Evolutionary conservation across 2,888 invertebrate species (phyloP).

Genomic region (Drosophila kuntzei): DNA sequence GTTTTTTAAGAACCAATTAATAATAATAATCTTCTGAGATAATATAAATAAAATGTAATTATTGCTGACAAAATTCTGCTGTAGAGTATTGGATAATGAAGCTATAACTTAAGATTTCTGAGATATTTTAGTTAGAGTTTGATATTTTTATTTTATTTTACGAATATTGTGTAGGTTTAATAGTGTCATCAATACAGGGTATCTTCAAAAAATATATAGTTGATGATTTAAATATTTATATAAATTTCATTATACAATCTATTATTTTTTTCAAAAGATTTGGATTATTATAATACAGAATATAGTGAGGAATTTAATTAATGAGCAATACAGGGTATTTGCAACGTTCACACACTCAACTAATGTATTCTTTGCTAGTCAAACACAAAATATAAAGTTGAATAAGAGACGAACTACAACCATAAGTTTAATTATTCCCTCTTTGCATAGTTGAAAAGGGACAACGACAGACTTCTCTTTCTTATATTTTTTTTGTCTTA

Average conservation of each 20-base stretch:
- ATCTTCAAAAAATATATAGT: not conserved
- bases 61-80: no score
- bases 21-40: no score
- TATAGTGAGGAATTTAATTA: no score
- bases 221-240: not conserved
- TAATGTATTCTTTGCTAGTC: no score
- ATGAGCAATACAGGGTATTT: not conserved
- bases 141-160: no score
- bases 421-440: not conserved
- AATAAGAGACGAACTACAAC: not conserved
- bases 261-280: not conserved
- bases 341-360: not conserved
- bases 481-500: not conserved
- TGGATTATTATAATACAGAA: not conserved
- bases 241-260: not conserved
- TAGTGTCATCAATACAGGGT: no score
- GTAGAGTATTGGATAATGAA: no score
- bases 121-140: not conserved
- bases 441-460: constrained; percentile 1
- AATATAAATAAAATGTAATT: no score
- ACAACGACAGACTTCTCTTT: not conserved
- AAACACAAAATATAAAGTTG: not conserved
- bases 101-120: not conserved
- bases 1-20: no score
- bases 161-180: not conserved